Base-by-base conservation (phyloP, 2,113 vertebrate genomes). In the Porphyrio hochstetteri region DNA sequence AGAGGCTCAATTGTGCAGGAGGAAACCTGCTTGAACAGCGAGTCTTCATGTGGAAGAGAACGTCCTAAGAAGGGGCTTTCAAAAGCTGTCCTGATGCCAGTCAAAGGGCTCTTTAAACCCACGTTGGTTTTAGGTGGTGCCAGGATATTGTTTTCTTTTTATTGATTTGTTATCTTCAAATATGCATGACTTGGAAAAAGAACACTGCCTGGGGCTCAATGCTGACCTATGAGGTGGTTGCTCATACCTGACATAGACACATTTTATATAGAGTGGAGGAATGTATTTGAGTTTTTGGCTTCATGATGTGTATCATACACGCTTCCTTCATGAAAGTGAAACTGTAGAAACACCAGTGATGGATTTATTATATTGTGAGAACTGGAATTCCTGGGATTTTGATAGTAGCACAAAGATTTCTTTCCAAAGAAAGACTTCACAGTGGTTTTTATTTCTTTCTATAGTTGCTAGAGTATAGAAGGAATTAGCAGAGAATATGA, bases 121-220 rank as follows among this genome's bases (percentile, higher is more conserved):
- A 0, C 1, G 0, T 21, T 71, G 28, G 13, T 68, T 11, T 35
- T 35, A 29, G n/a, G 19, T 70, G 33, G 11, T 42, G 31, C 24
- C 9, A 2, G 33, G 20, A 2, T 28, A 24, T 27, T 40, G 56
- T n/a, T 61, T 28, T 25, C 4, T 50, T 53, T 69, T 10, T n/a
- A 14, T 29, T 36, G 15, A 7, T 63, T 63, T 35, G 8, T 55
- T 86, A 29, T 36, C 28, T 65, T 40, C 1, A 1, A 65, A 65
- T 35, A 27, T 6, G 5, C 24, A 4, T 59, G 19, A 23, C 11
- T 55, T 67, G 44, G 17, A n/a, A 59, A 36, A 69, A 59, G 23
- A 53, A 16, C 8, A 8, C 16, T 50, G 5, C 38, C 16, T 48
- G 29, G 42, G 16, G 9, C 42, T 75, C 38, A 24, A 7, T 1